Evolutionary conservation across 1,140 invertebrate species (phyloP), one percentile per base, ranked within the genome.

Genomic region (Choristoneura fumiferana): DNA sequence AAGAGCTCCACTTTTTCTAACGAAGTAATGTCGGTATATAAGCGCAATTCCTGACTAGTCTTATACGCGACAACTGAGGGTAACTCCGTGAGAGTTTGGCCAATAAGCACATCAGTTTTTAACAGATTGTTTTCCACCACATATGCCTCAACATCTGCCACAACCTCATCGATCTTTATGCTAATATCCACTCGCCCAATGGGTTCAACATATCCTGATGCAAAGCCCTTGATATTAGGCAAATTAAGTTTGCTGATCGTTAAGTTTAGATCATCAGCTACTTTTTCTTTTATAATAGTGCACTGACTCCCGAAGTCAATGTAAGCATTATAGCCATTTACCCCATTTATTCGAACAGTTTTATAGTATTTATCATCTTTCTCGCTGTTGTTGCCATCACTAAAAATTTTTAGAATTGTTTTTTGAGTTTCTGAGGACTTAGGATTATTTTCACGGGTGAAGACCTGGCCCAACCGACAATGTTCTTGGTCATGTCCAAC

Each of bases 291-390:
- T 3, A 61, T 22, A 9, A 61, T 10, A 36, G 37, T 61, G 17
- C 59, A 61, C 43, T 55, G 37, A 15, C 59, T 61, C 8, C 59
- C 53, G 36, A 61, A 61, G 15, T 61, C 59, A 22, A 61, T 45
- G 37, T 36, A 56, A 35, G 33, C 54, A n/a, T n/a, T n/a, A 8
- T 29, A n/a, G n/a, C n/a, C n/a, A n/a, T n/a, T n/a, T n/a, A n/a
- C n/a, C n/a, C n/a, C n/a, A n/a, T n/a, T n/a, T n/a, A n/a, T n/a
- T n/a, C n/a, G n/a, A n/a, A n/a, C n/a, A n/a, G n/a, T n/a, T n/a
- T n/a, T n/a, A n/a, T n/a, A n/a, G n/a, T n/a, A n/a, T n/a, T n/a
- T n/a, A n/a, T n/a, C n/a, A n/a, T n/a, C n/a, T n/a, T n/a, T n/a
- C n/a, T n/a, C n/a, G n/a, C n/a, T n/a, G n/a, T n/a, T n/a, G n/a